Evolutionary conservation across 2,797 vertebrate species (phyloP).

Genomic region (Gymnoscopelus microlampas): DNA sequence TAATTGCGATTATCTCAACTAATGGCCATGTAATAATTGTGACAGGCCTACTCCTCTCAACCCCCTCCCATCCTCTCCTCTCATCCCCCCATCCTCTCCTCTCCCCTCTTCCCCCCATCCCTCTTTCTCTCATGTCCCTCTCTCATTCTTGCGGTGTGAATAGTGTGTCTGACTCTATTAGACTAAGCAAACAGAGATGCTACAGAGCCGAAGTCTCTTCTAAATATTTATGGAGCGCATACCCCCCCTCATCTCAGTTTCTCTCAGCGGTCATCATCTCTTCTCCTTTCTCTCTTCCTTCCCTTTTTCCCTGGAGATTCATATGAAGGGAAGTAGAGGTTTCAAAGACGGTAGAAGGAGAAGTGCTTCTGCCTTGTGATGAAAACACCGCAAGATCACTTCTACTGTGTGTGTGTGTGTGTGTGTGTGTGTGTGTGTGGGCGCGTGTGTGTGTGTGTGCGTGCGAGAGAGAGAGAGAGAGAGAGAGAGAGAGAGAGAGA

Average conservation of each 20-base stretch:
- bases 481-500: constrained; percentile 13
- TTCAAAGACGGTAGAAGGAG: constrained; percentile 50
- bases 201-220: constrained; percentile 50
- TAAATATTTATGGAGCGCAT: constrained; percentile 76
- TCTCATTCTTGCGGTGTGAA: constrained; percentile 56
- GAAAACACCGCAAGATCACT: constrained; percentile 47
- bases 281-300: constrained; percentile 56
- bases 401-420: constrained; percentile 35
- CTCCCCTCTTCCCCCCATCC: constrained; percentile 24
- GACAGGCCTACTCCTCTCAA: no score
- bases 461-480: not conserved
- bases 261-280: constrained; percentile 37
- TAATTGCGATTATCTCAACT: no score
- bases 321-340: constrained; percentile 48
- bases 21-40: no score
- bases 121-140: constrained; percentile 41
- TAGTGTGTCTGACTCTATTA: constrained; percentile 58
- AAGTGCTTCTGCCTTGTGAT: constrained; percentile 42
- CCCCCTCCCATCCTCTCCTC: constrained; percentile 8
- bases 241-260: constrained; percentile 23
- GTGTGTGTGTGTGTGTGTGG: not conserved
- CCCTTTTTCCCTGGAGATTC: constrained; percentile 44
- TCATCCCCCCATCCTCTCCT: not conserved
- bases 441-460: not conserved
- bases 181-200: constrained; percentile 75